Conservation (phyloP, 2,888 invertebrate species). For the Sceliomorpha sp. region DNA sequence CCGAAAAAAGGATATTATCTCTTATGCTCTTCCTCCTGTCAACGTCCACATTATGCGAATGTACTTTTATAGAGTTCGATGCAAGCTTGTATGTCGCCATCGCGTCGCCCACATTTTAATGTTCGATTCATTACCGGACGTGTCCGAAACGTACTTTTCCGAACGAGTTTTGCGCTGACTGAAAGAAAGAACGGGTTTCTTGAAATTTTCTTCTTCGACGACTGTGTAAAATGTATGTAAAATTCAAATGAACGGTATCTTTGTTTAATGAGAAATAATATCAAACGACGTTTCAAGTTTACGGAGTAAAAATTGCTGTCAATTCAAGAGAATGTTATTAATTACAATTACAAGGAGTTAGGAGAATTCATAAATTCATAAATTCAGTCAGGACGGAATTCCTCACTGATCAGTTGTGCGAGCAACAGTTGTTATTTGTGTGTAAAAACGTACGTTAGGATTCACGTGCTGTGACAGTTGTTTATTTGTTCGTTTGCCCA, state of each 20-base stretch:
- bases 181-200: slow-evolving; percentile 24
- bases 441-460: slow-evolving; percentile 15
- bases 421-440: too few relatives aligned
- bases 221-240: too few relatives aligned
- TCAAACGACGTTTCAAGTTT: too few relatives aligned
- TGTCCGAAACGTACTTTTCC: slow-evolving; percentile 42
- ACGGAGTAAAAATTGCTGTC: too few relatives aligned
- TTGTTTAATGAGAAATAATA: too few relatives aligned
- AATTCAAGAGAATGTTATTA: too few relatives aligned
- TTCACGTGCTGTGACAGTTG: slow-evolving; percentile 10
- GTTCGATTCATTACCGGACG: slow-evolving; percentile 48
- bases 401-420: too few relatives aligned
- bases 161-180: slow-evolving; percentile 31
- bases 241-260: too few relatives aligned
- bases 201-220: too few relatives aligned
- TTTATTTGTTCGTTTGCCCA: not conserved
- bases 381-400: too few relatives aligned
- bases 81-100: slow-evolving; percentile 17
- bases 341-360: too few relatives aligned
- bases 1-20: slow-evolving; percentile 24
- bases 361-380: too few relatives aligned
- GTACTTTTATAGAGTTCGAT: slow-evolving; percentile 38
- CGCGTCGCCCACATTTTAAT: slow-evolving; percentile 39
- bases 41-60: slow-evolving; percentile 37
- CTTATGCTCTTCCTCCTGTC: slow-evolving; percentile 35